Conservation (phyloP, 2,888 invertebrate species). For the Gymnoscelis rufifasciata region DNA sequence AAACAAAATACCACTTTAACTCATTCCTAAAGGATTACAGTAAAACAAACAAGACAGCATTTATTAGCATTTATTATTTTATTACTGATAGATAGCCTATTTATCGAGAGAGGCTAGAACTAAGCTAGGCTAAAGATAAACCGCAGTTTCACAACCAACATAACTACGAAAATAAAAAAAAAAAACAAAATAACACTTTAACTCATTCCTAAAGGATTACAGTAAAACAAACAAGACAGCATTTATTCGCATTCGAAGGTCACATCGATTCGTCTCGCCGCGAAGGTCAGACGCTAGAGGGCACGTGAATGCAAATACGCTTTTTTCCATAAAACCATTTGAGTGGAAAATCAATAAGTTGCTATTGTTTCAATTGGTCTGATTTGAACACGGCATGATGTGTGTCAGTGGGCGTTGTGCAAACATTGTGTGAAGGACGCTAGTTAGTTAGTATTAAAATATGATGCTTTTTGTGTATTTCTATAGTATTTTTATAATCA, state of each 20-base stretch:
- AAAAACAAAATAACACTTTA: too few species aligned
- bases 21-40: neutral
- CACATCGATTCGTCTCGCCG: neutral
- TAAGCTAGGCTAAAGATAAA: too few species aligned
- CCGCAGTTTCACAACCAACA: too few species aligned
- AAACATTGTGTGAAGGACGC: too few species aligned
- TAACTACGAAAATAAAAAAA: too few species aligned
- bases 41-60: neutral
- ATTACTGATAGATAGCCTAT: too few species aligned
- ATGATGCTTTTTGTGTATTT: too few species aligned
- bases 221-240: neutral
- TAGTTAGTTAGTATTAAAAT: too few species aligned
- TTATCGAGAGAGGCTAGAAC: too few species aligned
- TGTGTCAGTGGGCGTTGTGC: too few species aligned
- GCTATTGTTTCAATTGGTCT: neutral
- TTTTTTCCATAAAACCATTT: constrained; percentile 8
- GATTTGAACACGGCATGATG: neutral
- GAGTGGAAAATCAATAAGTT: constrained; percentile 1
- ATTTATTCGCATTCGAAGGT: neutral
- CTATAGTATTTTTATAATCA: too few species aligned
- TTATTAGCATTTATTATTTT: neutral
- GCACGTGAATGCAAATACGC: constrained; percentile 9
- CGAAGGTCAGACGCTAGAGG: constrained; percentile 1
- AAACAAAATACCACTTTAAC: too few species aligned
- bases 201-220: neutral